These are phyloP conservation scores for Platysteira castanea DNA, from an alignment of 2,113 vertebrate genomes.

Conservation along the genomic window DNA sequence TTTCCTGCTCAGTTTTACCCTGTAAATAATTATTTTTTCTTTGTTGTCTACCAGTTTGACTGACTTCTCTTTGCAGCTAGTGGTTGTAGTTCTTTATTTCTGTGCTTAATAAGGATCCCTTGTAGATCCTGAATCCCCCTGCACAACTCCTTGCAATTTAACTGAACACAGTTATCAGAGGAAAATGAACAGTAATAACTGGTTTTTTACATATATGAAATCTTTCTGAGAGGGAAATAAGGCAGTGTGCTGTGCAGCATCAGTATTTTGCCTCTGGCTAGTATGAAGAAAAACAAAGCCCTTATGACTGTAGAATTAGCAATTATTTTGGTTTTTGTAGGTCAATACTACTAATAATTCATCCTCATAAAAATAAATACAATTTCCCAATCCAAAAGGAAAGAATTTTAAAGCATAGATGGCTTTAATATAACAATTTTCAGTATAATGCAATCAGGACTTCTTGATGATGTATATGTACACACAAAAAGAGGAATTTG, in stretches of 20 bases:
- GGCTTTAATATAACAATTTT: neutral
- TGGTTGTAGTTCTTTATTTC: neutral
- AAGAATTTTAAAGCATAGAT: neutral
- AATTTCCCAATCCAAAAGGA: neutral
- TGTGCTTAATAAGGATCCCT: neutral
- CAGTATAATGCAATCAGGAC: neutral
- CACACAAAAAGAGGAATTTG: neutral
- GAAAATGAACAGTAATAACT: neutral
- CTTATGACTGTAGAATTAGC: neutral
- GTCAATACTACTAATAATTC: neutral
- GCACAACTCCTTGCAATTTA: neutral
- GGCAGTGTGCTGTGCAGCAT: neutral
- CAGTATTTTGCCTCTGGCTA: neutral
- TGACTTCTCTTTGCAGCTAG: neutral
- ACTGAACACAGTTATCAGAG: neutral
- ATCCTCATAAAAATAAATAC: neutral
- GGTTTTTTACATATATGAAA: neutral
- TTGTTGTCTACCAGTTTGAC: neutral
- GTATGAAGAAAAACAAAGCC: rapidly evolving
- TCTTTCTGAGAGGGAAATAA: neutral
- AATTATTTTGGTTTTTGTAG: neutral
- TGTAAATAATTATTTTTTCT: neutral
- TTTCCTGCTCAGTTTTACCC: neutral
- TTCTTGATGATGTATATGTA: neutral
- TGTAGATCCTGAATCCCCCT: neutral